Conservation (phyloP, 2,797 vertebrate genomes). For the Manis crassicaudata region DNA sequence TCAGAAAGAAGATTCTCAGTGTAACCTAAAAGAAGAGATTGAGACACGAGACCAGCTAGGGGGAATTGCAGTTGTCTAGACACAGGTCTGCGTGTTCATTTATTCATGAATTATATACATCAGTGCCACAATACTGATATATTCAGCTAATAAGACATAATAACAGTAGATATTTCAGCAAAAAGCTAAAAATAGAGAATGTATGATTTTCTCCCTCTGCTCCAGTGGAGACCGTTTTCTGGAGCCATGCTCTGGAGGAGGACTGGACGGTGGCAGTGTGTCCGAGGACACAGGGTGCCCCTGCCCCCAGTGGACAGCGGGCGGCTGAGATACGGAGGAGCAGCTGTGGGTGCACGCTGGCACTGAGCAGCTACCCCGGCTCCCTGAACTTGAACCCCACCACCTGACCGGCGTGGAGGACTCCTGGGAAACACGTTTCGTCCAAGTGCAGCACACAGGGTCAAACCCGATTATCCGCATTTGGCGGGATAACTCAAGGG, state of each 20-base stretch:
- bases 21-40: background rate
- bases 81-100: background rate
- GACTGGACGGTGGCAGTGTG: background rate
- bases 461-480: too few relatives aligned
- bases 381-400: background rate
- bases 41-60: background rate
- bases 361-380: background rate
- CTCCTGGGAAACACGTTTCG: background rate
- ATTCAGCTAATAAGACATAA: background rate
- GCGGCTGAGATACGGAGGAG: background rate
- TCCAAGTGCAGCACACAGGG: background rate
- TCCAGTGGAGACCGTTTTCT: background rate
- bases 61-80: background rate
- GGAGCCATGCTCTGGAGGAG: background rate
- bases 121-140: background rate
- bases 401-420: background rate
- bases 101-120: background rate
- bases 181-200: background rate
- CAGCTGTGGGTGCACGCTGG: too few relatives aligned
- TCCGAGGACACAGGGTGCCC: background rate
- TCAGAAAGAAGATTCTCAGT: background rate
- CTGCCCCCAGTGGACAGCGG: background rate
- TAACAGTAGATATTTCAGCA: background rate
- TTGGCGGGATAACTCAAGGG: background rate
- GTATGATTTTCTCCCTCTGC: background rate